Evolutionary conservation across 2,888 invertebrate species (phyloP).

Genomic region (Polymixis flavicincta): DNA sequence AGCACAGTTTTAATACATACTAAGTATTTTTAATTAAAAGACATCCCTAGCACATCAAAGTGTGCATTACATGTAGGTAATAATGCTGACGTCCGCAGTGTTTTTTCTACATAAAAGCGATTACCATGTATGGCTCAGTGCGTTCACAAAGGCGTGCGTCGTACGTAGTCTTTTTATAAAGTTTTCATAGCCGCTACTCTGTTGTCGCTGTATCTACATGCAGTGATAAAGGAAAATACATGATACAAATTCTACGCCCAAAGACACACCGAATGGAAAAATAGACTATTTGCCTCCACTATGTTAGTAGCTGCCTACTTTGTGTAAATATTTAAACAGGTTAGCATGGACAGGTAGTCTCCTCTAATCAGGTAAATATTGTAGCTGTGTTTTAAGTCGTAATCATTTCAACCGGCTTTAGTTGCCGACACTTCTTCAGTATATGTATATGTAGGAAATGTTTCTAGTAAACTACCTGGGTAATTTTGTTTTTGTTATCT

Average conservation of each 20-base stretch:
- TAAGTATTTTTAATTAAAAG: conserved; percentile 5
- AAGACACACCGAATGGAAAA: conserved; percentile 39
- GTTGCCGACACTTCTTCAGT: conserved; percentile 4
- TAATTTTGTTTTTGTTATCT: conserved; percentile 33
- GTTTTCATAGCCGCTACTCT: conserved; percentile 69
- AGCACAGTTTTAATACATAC: not conserved
- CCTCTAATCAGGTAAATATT: conserved; percentile 34
- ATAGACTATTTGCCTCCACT: conserved; percentile 40
- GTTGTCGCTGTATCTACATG: conserved; percentile 65
- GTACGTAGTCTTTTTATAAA: conserved; percentile 78
- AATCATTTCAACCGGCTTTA: conserved; percentile 22
- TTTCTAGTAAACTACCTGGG: conserved; percentile 19
- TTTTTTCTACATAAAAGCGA: conserved; percentile 78
- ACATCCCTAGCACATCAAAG: conserved; percentile 31
- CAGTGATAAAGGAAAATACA: conserved; percentile 69
- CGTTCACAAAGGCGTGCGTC: conserved; percentile 79
- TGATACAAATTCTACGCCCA: conserved; percentile 44
- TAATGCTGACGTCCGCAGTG: conserved; percentile 60
- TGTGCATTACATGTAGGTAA: conserved; percentile 26
- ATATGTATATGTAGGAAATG: conserved; percentile 25
- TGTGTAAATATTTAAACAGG: conserved; percentile 49
- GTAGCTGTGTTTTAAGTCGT: conserved; percentile 18
- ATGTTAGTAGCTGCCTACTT: conserved; percentile 27
- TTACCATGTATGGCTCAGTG: conserved; percentile 80
- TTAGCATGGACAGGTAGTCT: conserved; percentile 14